Conservation (phyloP, 2,113 vertebrate genomes). For the Corythornis vintsioides region DNA sequence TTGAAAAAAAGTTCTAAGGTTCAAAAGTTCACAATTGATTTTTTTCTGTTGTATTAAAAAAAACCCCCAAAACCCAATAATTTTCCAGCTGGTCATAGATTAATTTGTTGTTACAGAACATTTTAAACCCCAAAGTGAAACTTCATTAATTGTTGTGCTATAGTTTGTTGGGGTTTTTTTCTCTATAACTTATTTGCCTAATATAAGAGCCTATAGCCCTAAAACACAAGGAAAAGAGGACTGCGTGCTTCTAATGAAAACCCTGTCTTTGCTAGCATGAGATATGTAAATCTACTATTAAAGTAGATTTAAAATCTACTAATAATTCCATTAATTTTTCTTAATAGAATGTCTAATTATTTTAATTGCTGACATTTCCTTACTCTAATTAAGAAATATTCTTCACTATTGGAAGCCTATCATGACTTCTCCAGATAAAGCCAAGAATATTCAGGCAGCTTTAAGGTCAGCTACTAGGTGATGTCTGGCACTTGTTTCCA, state of each 20-base stretch:
- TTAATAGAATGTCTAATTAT: not conserved
- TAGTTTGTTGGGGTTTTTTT: not conserved
- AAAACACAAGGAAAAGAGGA: not conserved
- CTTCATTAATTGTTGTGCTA: not conserved
- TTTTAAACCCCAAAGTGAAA: not conserved
- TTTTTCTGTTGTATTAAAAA: constrained; percentile 5
- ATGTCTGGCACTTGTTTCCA: not conserved
- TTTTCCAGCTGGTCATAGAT: not conserved
- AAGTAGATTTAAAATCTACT: too few species aligned
- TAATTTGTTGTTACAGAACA: not conserved
- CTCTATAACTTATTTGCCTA: not conserved
- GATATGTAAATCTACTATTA: not conserved
- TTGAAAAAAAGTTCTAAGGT: constrained; percentile 50
- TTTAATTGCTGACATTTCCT: not conserved
- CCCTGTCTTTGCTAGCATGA: not conserved
- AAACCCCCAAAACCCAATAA: not conserved
- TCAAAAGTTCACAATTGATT: constrained; percentile 67
- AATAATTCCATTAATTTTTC: not conserved
- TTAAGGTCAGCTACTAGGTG: not conserved
- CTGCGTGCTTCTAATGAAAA: not conserved
- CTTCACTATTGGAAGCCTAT: not conserved
- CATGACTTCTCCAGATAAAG: not conserved
- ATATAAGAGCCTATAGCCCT: not conserved
- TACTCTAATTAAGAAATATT: not conserved
- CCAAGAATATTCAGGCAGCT: not conserved